A percentile compares a stretch with the other conserved stretches of the same genome.
Evolutionary conservation across 92 coral and sea anemone genomes (phyloP).

Genomic region (Epizoanthus illoricatus): DNA sequence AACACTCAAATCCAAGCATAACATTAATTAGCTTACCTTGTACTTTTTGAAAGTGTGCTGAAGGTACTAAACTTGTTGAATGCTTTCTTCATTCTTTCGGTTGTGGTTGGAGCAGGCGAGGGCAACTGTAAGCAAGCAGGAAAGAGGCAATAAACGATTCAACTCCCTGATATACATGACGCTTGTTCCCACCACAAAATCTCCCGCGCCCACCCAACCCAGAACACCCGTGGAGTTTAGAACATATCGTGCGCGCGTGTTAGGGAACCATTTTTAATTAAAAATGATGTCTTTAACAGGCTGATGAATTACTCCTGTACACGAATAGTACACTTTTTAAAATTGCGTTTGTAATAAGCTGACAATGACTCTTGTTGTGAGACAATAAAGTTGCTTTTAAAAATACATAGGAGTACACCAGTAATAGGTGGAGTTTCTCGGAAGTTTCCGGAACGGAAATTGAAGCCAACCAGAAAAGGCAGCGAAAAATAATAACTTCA

Average conservation of each 20-base stretch:
- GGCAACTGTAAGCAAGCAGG: conserved; percentile 44
- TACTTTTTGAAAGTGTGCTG: conserved; percentile 72
- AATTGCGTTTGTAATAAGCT: too few relatives aligned
- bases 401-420: too few relatives aligned
- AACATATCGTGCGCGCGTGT: neutral
- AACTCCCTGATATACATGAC: neutral
- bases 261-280: neutral
- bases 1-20: neutral
- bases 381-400: neutral
- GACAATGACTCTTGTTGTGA: neutral
- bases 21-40: conserved; percentile 54
- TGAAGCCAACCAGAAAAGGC: neutral
- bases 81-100: conserved; percentile 84
- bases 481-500: neutral
- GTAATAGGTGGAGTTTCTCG: neutral
- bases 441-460: conserved; percentile 43
- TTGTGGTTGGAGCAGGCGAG: conserved; percentile 53
- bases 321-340: too few relatives aligned
- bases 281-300: too few relatives aligned
- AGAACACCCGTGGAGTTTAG: too few relatives aligned
- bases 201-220: conserved; percentile 27
- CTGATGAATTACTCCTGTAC: too few relatives aligned
- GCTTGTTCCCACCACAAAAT: conserved; percentile 8
- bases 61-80: conserved; percentile 72
- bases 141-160: neutral